A percentile compares a stretch with the other conserved stretches of the same genome.
phyloP scores from a whole-genome alignment of 2,888 invertebrate genomes.

The Luperina testacea region DNA sequence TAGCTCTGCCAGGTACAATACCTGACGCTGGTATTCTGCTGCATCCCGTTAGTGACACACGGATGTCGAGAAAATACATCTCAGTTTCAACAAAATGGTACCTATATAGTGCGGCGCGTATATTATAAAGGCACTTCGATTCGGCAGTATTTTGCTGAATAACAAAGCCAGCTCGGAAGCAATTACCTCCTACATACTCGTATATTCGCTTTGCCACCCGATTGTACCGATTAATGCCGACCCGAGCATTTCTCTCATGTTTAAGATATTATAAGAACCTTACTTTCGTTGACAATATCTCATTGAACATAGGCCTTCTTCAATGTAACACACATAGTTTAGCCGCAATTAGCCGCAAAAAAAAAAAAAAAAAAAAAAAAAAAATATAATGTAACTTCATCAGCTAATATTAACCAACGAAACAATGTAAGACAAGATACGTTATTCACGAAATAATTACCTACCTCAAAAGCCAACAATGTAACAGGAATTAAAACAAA shows the following conservation, averaged over 20 bases:
- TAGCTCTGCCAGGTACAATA: no score
- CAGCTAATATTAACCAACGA: background rate
- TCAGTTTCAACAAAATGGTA: no score
- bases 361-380: no score
- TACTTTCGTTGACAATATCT: background rate
- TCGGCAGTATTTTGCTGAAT: background rate
- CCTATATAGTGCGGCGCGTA: no score
- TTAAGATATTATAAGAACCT: background rate
- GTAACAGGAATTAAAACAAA: constrained; percentile 47
- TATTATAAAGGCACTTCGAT: background rate
- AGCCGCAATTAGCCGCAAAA: background rate
- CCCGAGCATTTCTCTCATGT: background rate
- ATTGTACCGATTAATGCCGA: background rate
- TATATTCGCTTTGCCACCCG: no score
- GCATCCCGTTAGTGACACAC: no score
- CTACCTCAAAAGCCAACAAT: constrained; percentile 30
- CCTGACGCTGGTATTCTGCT: no score
- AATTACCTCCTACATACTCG: background rate
- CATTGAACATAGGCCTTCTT: background rate
- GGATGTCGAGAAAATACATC: no score
- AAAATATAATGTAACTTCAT: constrained; percentile 15
- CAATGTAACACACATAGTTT: background rate
- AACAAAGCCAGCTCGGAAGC: background rate
- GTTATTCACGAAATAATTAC: constrained; percentile 15
- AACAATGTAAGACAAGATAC: constrained; percentile 17